Conservation (phyloP, 2,113 vertebrate species). For the Xenopus laevis region DNA sequence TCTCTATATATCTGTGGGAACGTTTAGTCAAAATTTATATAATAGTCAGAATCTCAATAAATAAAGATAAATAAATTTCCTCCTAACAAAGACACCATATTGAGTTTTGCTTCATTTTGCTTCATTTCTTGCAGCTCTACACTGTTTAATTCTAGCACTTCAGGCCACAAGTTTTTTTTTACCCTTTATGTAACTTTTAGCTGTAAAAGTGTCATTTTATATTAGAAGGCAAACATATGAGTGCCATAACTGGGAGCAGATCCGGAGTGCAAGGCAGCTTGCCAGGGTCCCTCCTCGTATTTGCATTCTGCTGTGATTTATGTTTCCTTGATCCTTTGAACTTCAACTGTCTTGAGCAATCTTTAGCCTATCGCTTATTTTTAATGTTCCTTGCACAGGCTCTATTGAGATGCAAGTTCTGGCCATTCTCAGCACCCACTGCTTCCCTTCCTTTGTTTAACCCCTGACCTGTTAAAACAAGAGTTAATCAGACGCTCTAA, state of each 20-base stretch:
- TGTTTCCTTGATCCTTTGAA: constrained; percentile 67
- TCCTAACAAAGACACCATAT: no score
- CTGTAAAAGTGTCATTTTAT: constrained; percentile 34
- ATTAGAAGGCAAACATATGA: constrained; percentile 18
- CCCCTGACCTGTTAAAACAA: constrained; percentile 88
- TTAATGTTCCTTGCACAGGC: constrained; percentile 52
- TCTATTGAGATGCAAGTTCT: constrained; percentile 60
- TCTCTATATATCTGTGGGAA: no score
- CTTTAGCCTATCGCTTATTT: constrained; percentile 50
- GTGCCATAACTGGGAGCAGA: constrained; percentile 45
- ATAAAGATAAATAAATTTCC: no score
- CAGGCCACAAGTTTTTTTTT: not conserved
- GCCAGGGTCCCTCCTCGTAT: constrained; percentile 48
- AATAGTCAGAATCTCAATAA: no score
- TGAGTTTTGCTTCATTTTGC: no score
- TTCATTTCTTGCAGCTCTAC: no score
- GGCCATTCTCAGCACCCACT: constrained; percentile 68
- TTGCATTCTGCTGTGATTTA: constrained; percentile 44
- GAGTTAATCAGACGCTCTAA: constrained; percentile 84
- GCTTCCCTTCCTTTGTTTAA: constrained; percentile 97
- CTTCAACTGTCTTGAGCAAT: constrained; percentile 53
- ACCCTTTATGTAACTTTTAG: constrained; percentile 15
- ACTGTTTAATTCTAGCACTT: constrained; percentile 1
- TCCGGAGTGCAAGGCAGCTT: constrained; percentile 44
- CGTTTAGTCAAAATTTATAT: no score